These are phyloP conservation scores for Dolomedes plantarius DNA, from an alignment of 2,888 invertebrate species.

Conservation along the genomic window DNA sequence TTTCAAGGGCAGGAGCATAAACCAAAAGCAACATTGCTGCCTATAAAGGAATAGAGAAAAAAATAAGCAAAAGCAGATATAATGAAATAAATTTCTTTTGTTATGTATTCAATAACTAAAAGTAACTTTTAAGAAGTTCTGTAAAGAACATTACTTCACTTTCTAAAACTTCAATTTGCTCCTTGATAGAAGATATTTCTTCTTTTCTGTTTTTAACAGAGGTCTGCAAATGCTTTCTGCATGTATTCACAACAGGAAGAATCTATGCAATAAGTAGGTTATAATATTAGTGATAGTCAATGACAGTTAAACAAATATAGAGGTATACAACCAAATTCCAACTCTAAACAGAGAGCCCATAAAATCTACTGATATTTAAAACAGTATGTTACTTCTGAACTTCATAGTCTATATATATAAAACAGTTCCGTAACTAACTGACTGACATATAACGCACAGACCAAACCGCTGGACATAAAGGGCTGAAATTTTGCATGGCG, in stretches of 20 bases:
- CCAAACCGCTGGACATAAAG: too few relatives aligned
- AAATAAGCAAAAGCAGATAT: background rate
- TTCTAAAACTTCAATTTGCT: slow-evolving; percentile 19
- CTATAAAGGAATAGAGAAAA: slow-evolving; percentile 2
- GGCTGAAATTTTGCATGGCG: too few relatives aligned
- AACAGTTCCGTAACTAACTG: too few relatives aligned
- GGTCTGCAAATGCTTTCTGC: slow-evolving; percentile 9
- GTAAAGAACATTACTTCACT: slow-evolving; percentile 23
- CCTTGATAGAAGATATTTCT: background rate
- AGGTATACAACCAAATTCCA: too few relatives aligned
- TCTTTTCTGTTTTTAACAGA: slow-evolving; percentile 11
- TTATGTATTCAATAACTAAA: background rate
- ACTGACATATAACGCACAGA: too few relatives aligned
- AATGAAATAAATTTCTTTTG: too few relatives aligned
- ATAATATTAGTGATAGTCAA: too few relatives aligned
- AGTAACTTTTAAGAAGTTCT: background rate
- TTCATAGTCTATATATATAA: too few relatives aligned
- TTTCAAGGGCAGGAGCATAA: slow-evolving; percentile 29
- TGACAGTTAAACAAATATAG: too few relatives aligned
- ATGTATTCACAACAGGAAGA: background rate
- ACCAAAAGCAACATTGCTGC: slow-evolving; percentile 18
- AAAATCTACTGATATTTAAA: too few relatives aligned
- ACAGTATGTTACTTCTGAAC: too few relatives aligned
- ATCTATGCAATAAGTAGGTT: slow-evolving; percentile 25
- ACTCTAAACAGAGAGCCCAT: too few relatives aligned